Base-by-base conservation (phyloP, 2,888 invertebrate species). In the Cephus sareptanus region DNA sequence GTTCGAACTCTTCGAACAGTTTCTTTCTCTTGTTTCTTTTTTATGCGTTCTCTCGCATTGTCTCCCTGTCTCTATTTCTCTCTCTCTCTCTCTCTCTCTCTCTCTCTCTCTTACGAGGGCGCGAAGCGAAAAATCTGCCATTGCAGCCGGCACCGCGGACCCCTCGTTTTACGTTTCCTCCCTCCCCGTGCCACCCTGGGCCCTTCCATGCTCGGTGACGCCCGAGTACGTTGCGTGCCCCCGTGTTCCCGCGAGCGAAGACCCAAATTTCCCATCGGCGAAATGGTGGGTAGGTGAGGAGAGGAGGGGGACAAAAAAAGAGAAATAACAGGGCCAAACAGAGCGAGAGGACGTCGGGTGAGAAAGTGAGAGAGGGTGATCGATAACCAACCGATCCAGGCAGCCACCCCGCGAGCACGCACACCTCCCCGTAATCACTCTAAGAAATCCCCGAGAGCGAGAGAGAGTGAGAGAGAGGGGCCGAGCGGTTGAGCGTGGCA, bases 391-490 rank as follows among this genome's bases (percentile, higher is more conserved):
- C 71, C 71, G 31, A 71, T 71, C 71, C 71, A 71, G 31, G 31
- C 71, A 71, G 31, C 71, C 71, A 33, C 33, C 71, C 71, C 71
- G 81, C 79, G 80, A 77, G 81, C 80, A 83, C 83, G 75, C 74
- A 80, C 73, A 80, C 76, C 77, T 79, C 75, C 84, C 83, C 85
- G 85, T 87, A 86, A 88, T 86, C 87, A 87, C 82, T 85, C 83
- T 82, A 86, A 87, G 86, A 87, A 87, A 88, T 89, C 87, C 87
- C 86, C 79, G 34, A 40, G 68, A 73, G 81, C 79, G 81, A 77
- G 74, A 77, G 79, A 79, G 79, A 81, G 77, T 76, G 77, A 75
- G 76, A 77, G 77, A 75, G 79, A 76, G 79, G 79, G 79, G 77
- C 81, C 78, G 79, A 78, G 81, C 82, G 82, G 81, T 40, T 33